Percentiles rank a stretch among this genome's conserved stretches.
These are phyloP conservation scores for Sphaerophoria taeniata DNA, from an alignment of 2,888 invertebrate genomes.

Conservation along the genomic window DNA sequence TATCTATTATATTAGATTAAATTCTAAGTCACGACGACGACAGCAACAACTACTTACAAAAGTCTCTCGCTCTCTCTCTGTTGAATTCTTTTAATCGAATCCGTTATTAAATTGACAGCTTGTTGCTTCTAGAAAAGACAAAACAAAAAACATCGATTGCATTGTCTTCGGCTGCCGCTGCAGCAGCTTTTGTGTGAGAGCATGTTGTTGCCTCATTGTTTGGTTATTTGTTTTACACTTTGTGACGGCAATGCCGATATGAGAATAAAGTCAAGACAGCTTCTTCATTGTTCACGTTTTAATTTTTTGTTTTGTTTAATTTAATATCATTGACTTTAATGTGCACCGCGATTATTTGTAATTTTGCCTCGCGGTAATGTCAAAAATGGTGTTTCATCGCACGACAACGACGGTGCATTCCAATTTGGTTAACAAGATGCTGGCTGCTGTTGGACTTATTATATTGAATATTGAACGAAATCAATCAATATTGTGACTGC, in stretches of 20 bases:
- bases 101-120: conserved; percentile 72
- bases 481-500: conserved; percentile 67
- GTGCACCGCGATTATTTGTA: conserved; percentile 68
- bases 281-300: conserved; percentile 24
- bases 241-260: conserved; percentile 30
- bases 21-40: conserved; percentile 66
- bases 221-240: conserved; percentile 67
- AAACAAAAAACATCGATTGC: conserved; percentile 42
- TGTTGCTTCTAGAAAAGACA: conserved; percentile 62
- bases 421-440: conserved; percentile 72
- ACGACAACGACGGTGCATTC: conserved; percentile 9
- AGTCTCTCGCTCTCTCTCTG: background rate
- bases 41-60: conserved; percentile 17
- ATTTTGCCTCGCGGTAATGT: conserved; percentile 67
- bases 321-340: conserved; percentile 69
- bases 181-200: conserved; percentile 4
- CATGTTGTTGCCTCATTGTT: conserved; percentile 49
- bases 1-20: conserved; percentile 67
- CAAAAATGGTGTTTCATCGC: conserved; percentile 62
- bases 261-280: background rate
- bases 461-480: conserved; percentile 56
- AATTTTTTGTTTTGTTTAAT: conserved; percentile 51
- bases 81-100: conserved; percentile 66
- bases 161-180: conserved; percentile 13
- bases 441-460: background rate